These are phyloP conservation scores for Mesochorus sp. DNA, from an alignment of 2,888 invertebrate genomes.

Conservation along the genomic window DNA sequence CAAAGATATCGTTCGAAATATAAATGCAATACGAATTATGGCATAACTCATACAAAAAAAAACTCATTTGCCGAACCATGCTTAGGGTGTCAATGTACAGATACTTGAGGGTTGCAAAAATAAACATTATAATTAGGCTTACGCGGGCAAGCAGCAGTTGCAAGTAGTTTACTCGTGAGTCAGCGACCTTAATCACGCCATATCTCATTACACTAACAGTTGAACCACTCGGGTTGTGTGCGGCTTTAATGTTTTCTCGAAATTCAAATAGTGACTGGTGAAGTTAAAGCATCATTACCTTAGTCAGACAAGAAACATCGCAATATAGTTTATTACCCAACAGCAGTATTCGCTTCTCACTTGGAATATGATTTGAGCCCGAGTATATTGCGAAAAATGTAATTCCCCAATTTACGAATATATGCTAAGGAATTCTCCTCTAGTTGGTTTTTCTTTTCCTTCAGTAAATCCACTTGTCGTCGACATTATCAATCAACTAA, in stretches of 20 bases:
- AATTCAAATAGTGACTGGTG: not conserved
- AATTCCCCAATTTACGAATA: constrained; percentile 10
- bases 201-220: constrained; percentile 10
- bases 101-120: constrained; percentile 7
- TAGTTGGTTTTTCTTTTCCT: not conserved
- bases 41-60: no score
- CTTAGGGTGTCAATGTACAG: not conserved
- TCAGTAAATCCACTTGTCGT: not conserved
- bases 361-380: constrained; percentile 6
- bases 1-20: not conserved
- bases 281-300: constrained; percentile 35
- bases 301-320: not conserved
- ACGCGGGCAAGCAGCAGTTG: not conserved
- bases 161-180: not conserved
- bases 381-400: not conserved
- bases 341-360: not conserved
- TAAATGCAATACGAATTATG: not conserved
- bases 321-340: constrained; percentile 27
- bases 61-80: not conserved
- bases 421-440: not conserved
- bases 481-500: no score
- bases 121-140: constrained; percentile 25
- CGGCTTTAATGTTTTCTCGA: not conserved
- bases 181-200: constrained; percentile 19
- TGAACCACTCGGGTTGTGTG: not conserved